Base-by-base conservation (phyloP, 2,888 invertebrate genomes). In the Agelastica alni region DNA sequence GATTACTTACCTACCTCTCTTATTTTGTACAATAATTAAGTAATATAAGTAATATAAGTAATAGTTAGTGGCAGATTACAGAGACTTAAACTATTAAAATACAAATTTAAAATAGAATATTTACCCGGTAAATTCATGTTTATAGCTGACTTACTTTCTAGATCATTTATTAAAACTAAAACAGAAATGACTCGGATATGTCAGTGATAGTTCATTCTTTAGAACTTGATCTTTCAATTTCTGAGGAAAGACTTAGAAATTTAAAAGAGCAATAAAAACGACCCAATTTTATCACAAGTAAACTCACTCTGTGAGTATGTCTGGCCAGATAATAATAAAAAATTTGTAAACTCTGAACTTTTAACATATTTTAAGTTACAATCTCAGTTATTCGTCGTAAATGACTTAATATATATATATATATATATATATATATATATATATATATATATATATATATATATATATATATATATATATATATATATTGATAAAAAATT, bases 61-160 rank as follows among this genome's bases (percentile, higher is more conserved):
- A n/a, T n/a, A 30, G 7, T 30, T 30, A 30, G 30, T 30, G 7
- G 30, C n/a, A 30, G 30, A 30, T 30, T 30, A 30, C n/a, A 30
- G 10, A 30, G 30, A 30, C 4, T 30, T 30, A 30, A 30, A 30
- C 30, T n/a, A 30, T 30, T 6, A 30, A 30, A 30, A 30, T 30
- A 30, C 10, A 30, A 30, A 30, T 9, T 30, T 30, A 30, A 9
- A 6, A 9, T 30, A 30, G 30, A 30, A 30, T 30, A 30, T 30
- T 30, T 30, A 30, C 30, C 30, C 30, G 30, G 30, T 30, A 30
- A 30, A 30, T 30, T 30, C 30, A 30, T 30, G 30, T 30, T 30
- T 30, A 30, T 30, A 30, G 30, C 30, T 4, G 30, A 30, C 30
- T 30, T 30, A 30, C 30, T 30, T 30, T n/a, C n/a, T n/a, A n/a